A percentile compares a stretch with the other conserved stretches of the same genome.
Conservation (phyloP, 2,113 vertebrate species). For the Mola mola region DNA sequence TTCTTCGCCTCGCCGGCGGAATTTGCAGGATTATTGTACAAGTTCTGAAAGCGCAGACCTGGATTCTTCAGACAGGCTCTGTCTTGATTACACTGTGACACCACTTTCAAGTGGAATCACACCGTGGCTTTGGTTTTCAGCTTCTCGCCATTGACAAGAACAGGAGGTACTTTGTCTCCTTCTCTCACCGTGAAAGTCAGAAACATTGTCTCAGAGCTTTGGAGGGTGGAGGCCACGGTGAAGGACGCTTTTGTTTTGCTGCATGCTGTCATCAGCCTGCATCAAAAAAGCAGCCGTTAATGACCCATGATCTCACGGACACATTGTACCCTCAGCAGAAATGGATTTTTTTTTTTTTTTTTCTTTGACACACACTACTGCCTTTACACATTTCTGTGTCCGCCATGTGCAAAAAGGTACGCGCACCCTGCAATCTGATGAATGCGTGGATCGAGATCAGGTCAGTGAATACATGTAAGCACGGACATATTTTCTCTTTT, state of each 20-base stretch:
- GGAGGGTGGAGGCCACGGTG: conserved; percentile 38
- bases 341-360: neutral
- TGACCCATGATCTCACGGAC: conserved; percentile 60
- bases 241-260: conserved; percentile 46
- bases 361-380: neutral
- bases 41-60: neutral
- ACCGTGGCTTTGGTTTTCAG: neutral
- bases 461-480: conserved; percentile 45
- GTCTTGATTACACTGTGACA: too few species aligned
- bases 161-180: conserved; percentile 5
- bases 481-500: conserved; percentile 26
- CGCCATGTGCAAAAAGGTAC: neutral
- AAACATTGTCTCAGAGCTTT: conserved; percentile 18
- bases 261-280: conserved; percentile 31
- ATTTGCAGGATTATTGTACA: too few species aligned
- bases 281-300: conserved; percentile 44
- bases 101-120: too few species aligned
- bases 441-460: conserved; percentile 21
- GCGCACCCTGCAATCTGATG: conserved; percentile 16
- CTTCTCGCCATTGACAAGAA: neutral
- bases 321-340: conserved; percentile 31
- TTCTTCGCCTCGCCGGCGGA: too few species aligned
- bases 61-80: neutral
- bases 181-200: conserved; percentile 10
- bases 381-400: neutral